Evolutionary conservation across 1,140 invertebrate genomes (phyloP).

Genomic region (Zaprionus africanus): DNA sequence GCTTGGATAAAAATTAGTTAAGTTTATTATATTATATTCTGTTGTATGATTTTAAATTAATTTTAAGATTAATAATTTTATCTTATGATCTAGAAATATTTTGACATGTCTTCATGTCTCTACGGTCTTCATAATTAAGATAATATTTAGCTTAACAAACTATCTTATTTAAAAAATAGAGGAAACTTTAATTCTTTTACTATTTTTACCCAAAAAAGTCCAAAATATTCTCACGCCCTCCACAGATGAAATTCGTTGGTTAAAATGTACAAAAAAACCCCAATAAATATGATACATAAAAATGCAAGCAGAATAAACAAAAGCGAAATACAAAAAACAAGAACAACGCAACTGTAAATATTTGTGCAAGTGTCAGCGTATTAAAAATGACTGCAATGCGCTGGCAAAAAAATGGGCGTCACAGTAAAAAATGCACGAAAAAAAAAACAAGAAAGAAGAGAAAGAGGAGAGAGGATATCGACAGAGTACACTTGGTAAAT

Average conservation of each 20-base stretch:
- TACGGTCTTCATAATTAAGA: no score
- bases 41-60: no score
- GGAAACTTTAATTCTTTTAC: no score
- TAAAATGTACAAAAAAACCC: neutral
- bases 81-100: no score
- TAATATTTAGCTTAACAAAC: no score
- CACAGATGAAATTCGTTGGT: neutral
- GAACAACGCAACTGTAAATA: neutral
- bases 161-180: neutral
- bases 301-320: conserved; percentile 10
- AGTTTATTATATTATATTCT: no score
- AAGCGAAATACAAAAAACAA: neutral
- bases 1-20: no score
- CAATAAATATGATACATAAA: conserved; percentile 18
- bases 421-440: neutral
- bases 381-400: conserved; percentile 18
- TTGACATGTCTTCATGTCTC: no score
- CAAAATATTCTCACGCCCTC: neutral
- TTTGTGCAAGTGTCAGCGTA: conserved; percentile 10
- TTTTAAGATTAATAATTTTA: no score
- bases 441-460: neutral
- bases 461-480: neutral
- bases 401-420: neutral
- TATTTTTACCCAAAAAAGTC: neutral
- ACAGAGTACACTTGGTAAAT: neutral